Evolutionary conservation across 2,113 vertebrate genomes (phyloP), one percentile per base, ranked within the genome.

Genomic region (Aspiorhynchus laticeps): DNA sequence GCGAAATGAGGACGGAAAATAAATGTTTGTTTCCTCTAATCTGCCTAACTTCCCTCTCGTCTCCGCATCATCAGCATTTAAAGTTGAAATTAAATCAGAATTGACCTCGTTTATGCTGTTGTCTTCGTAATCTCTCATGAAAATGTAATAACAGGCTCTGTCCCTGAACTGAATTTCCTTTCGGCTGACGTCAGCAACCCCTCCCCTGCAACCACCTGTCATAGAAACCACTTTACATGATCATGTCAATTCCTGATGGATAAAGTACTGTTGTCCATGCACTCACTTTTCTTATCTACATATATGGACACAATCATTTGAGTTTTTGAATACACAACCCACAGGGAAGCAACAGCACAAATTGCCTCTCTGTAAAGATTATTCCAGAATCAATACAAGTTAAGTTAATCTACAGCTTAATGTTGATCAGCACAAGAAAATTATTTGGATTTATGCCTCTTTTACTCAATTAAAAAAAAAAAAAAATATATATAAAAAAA

Each of bases 1-100:
- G 80, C 9, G 43, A 87, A 88, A 77, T 31, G 75, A 67, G 75
- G 88, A 84, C 75, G 41, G 80, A 69, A 85, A 88, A 88, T 74
- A 28, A 87, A 81, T 53, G 31, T 26, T 67, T 67, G 56, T 61
- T 65, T 63, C 28, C 38, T 51, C 15, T 59, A 63, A 63, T 83
- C 73, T n/a, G 26, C 7, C 80, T 82, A 26, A 12, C 79, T 63
- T 36, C 7, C 6, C n/a, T 87, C 53, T 46, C 67, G 6, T 67
- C 8, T 48, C 75, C 48, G 17, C 78, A 80, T 51, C 63, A 36
- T 38, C 59, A 69, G 24, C 38, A 26, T 65, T 48, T 24, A 28
- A 67, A 80, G 78, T 80, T 63, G 10, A 63, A 80, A 80, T 63
- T 11, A 61, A 63, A 80, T 61, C 31, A 80, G 78, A 63, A 61